These are phyloP conservation scores for Diglossa brunneiventris DNA, from an alignment of 2,113 vertebrate species.

Conservation along the genomic window DNA sequence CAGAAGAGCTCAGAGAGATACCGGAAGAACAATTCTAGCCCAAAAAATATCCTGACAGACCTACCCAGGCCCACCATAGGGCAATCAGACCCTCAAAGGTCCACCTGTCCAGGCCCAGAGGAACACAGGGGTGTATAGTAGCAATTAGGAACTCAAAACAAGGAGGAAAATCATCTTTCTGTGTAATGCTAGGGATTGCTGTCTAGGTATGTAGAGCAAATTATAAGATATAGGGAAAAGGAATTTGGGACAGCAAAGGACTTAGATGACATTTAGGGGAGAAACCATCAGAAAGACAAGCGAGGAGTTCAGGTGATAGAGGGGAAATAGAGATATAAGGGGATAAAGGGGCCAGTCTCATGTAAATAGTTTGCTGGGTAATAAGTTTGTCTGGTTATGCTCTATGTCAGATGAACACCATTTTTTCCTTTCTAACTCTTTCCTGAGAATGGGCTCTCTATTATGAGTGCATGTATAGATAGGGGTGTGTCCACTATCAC, in stretches of 20 bases:
- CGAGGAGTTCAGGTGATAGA: background rate
- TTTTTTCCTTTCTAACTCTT: background rate
- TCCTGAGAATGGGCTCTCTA: background rate
- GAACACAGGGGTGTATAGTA: background rate
- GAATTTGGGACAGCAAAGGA: background rate
- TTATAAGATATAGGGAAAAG: background rate
- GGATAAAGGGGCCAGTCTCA: background rate
- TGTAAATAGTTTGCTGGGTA: background rate
- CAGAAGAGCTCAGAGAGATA: background rate
- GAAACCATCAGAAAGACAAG: background rate
- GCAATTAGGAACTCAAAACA: background rate
- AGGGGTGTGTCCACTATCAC: fast-evolving
- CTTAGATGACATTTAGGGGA: background rate
- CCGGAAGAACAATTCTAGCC: background rate
- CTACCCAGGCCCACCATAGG: background rate
- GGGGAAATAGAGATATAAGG: background rate
- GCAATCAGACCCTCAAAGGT: background rate
- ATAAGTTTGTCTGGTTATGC: background rate
- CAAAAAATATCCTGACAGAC: background rate
- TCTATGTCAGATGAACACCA: background rate
- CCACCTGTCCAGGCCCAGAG: background rate
- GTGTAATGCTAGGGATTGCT: background rate
- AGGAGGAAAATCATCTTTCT: background rate
- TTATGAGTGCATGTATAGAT: background rate
- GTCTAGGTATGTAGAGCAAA: background rate